Conservation (phyloP, 2,888 invertebrate genomes). For the Stratiomys singularior region DNA sequence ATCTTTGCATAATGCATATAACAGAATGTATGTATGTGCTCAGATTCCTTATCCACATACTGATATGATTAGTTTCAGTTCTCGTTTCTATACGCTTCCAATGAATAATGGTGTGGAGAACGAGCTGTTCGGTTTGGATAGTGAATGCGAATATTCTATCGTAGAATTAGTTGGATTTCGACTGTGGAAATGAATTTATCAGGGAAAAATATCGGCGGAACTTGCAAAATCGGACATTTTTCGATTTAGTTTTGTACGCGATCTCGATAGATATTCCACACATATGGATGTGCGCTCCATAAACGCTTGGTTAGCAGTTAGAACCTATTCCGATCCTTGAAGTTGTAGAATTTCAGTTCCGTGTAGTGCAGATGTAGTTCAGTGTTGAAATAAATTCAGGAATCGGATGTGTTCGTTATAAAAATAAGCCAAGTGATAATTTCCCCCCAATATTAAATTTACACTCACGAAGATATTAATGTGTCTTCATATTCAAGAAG, state of each 20-base stretch:
- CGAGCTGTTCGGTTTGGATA: not conserved
- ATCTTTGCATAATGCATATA: not conserved
- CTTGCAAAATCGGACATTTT: not conserved
- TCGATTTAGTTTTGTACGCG: not conserved
- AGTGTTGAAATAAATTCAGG: too few species aligned
- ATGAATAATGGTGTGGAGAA: not conserved
- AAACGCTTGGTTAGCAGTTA: too few species aligned
- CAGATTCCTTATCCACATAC: not conserved
- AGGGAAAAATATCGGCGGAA: not conserved
- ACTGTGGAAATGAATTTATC: constrained; percentile 17
- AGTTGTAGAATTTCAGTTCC: not conserved
- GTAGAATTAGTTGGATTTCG: constrained; percentile 22
- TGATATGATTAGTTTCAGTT: constrained; percentile 27
- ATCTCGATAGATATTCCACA: too few species aligned
- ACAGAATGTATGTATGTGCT: not conserved
- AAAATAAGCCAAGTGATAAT: not conserved
- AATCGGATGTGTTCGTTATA: not conserved
- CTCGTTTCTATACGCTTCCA: not conserved
- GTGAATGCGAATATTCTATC: not conserved
- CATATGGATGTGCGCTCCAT: too few species aligned
- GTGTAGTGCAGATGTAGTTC: too few species aligned
- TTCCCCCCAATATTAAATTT: not conserved
- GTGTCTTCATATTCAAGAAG: constrained; percentile 20
- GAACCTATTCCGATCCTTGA: too few species aligned
- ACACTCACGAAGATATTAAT: constrained; percentile 14